Conservation (phyloP, 2,113 vertebrate genomes). For the Anseranas semipalmata region DNA sequence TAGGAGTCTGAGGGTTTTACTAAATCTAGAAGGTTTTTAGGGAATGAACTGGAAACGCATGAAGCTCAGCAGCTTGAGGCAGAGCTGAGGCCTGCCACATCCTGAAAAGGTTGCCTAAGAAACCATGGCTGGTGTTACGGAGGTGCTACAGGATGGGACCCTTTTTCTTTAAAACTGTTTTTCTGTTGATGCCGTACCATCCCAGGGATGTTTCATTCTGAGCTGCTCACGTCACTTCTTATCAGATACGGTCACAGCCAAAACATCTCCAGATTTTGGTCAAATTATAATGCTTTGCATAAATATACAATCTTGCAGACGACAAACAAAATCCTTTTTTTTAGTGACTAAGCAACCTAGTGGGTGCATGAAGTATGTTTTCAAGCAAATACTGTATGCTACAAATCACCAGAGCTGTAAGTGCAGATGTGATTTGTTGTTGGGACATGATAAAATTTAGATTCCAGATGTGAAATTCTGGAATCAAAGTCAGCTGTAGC, state of each 20-base stretch:
- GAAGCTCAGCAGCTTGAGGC: background rate
- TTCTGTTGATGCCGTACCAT: background rate
- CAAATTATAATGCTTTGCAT: background rate
- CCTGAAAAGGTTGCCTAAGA: background rate
- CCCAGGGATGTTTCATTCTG: background rate
- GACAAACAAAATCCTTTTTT: background rate
- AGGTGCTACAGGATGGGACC: background rate
- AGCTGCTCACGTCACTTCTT: rapidly evolving
- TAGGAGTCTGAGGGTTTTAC: background rate
- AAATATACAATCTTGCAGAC: rapidly evolving
- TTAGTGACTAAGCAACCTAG: background rate
- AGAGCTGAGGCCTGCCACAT: background rate
- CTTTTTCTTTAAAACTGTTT: background rate
- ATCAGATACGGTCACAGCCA: rapidly evolving
- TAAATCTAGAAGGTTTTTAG: background rate
- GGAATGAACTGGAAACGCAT: background rate
- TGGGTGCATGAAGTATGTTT: background rate
- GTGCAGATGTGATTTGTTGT: background rate
- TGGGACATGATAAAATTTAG: background rate
- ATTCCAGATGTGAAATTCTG: background rate
- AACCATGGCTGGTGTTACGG: background rate
- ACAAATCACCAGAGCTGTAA: background rate
- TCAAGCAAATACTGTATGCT: background rate
- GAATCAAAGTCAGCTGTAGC: background rate
- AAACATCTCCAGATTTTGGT: background rate